Base-by-base conservation (phyloP, 1,140 invertebrate genomes). In the Brachystomella parvula region DNA sequence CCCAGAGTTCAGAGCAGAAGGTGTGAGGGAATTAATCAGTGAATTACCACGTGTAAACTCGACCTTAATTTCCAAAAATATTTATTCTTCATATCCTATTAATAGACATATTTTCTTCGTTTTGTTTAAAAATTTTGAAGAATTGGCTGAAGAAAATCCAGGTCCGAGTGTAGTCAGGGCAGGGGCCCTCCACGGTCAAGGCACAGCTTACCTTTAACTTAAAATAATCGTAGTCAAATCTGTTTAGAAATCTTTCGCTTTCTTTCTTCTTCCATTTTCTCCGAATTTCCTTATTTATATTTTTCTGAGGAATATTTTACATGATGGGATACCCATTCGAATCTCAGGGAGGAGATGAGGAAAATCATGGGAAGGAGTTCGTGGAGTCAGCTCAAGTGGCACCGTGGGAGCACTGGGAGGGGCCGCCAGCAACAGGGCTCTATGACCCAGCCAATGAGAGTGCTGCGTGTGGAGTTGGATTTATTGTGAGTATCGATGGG, bases 391-490 rank as follows among this genome's bases (percentile, higher is more conserved):
- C 12, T 53, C 49, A 53, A 39, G 24, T 3, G 15, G 57, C 6
- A 3, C 32, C 60, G 3, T 62, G 60, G 60, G 44, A 62, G 15
- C 60, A 62, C 28, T 62, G 60, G 60, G 60, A 39, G 19, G 60
- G 60, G 12, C 60, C 60, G 12, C 32, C 15, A 12, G 33, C 30
- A 3, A 12, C 21, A 82, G 94, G 93, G 78, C 85, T 99, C 70
- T 99, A 98, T 81, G 90, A 96, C 81, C 94, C 95, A 53, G 83
- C 84, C 71, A 86, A 89, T 75, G 96, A 98, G 81, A 89, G 88
- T 76, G 96, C 97, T 77, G 93, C 95, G 68, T 99, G 96, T 76
- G 96, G 96, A 67, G 96, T 99, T 75, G 96, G 96, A 70, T 99
- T 97, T 81, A 94, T 99, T 72, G 95, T 96, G 74, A 90, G 91